These are phyloP conservation scores for Heptranchias perlo DNA, from an alignment of 2,113 vertebrate species.

Conservation along the genomic window DNA sequence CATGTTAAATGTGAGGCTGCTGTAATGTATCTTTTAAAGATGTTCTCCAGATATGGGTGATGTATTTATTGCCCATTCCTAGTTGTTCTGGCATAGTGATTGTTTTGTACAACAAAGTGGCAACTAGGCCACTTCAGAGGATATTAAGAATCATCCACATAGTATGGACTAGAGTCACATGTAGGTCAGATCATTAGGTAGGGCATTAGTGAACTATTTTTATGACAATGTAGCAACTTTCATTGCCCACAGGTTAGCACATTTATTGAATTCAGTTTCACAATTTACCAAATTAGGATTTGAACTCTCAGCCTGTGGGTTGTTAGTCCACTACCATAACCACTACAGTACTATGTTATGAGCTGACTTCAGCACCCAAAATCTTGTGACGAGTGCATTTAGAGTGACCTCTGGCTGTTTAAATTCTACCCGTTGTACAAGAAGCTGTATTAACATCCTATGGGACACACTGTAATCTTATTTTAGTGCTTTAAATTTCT, in stretches of 20 bases:
- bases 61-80: not conserved
- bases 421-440: not conserved
- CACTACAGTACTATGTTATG: not conserved
- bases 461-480: not conserved
- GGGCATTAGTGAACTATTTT: not conserved
- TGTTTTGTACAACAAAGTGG: not conserved
- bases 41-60: not conserved
- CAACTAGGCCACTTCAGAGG: not conserved
- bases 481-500: not conserved
- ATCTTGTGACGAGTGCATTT: not conserved
- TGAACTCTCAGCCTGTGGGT: not conserved
- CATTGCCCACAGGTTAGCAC: not conserved
- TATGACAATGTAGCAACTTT: not conserved
- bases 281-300: not conserved
- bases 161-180: not conserved
- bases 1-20: not conserved
- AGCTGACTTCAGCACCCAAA: not conserved
- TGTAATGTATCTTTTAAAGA: not conserved
- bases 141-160: not conserved
- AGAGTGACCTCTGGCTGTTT: not conserved
- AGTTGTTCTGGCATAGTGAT: not conserved
- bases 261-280: not conserved
- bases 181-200: not conserved
- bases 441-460: not conserved
- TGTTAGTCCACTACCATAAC: not conserved